Conservation (phyloP, 2,797 vertebrate genomes). For the Sebastes elongatus region DNA sequence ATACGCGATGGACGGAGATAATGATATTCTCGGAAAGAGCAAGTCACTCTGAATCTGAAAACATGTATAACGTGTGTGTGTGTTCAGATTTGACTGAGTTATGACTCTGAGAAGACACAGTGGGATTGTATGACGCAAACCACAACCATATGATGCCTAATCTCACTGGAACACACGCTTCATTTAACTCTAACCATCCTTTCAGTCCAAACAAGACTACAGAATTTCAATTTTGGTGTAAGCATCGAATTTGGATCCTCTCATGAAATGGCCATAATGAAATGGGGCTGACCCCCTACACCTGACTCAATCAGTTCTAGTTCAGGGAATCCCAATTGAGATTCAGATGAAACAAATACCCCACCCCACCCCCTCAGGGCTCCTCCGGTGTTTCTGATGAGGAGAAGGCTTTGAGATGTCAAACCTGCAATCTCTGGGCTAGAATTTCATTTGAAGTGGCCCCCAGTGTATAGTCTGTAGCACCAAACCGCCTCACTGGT, state of each 20-base stretch:
- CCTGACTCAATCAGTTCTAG: conserved; percentile 47
- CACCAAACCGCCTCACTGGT: conserved; percentile 24
- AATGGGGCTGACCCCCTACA: conserved; percentile 44
- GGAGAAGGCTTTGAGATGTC: conserved; percentile 56
- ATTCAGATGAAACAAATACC: conserved; percentile 46
- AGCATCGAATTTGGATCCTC: conserved; percentile 36
- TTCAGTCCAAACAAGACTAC: background rate
- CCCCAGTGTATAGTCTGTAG: conserved; percentile 46
- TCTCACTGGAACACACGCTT: conserved; percentile 35
- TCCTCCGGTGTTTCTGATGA: conserved; percentile 53
- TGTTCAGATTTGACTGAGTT: background rate
- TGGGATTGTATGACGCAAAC: background rate
- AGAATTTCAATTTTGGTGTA: conserved; percentile 34
- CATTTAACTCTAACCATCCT: conserved; percentile 36
- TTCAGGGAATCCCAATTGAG: conserved; percentile 54
- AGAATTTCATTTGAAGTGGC: conserved; percentile 71
- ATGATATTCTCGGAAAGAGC: background rate
- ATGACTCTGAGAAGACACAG: background rate
- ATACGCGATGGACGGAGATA: background rate
- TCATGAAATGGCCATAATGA: conserved; percentile 55
- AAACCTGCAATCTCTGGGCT: conserved; percentile 65
- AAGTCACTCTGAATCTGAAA: background rate
- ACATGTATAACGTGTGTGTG: background rate
- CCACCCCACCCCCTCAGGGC: background rate
- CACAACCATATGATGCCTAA: conserved; percentile 20